Evolutionary conservation across 2,113 vertebrate species (phyloP), one percentile per base, ranked within the genome.

Genomic region (Xiphias gladius): DNA sequence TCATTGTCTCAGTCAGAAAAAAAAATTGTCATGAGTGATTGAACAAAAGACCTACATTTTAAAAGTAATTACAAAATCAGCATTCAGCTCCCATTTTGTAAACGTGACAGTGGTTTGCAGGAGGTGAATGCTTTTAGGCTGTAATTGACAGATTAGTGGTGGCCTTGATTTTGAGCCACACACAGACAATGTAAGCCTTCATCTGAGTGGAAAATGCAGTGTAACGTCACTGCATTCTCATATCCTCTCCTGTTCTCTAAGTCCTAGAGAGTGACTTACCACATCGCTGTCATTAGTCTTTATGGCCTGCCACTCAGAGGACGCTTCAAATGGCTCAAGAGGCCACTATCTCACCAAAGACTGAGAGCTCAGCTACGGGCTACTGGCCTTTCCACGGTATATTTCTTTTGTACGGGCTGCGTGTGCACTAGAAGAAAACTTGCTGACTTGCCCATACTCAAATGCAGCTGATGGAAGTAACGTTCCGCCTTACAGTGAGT

Each of bases 401-500:
- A 91, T 91, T 90, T 92, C 86, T 87, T 90, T 76, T 89, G 82
- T 81, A 73, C 77, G 32, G 86, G 79, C 88, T 86, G 89, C 76
- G 92, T 88, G 90, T 88, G 88, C 87, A 83, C 83, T 75, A 43
- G 78, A 80, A 75, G 84, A 90, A 94, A 94, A 94, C 80, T 93
- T 94, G 94, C 94, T 95, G 95, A 95, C 90, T 90, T 89, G 84
- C 84, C 77, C 69, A 74, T 94, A 91, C 90, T 88, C 86, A 91
- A 93, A 89, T 91, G 91, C 90, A 94, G 94, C 93, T 93, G 94
- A 95, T 95, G 94, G 94, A 93, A 93, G 93, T 93, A 95, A 95
- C 87, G 72, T 91, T 73, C 91, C 78, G 75, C 91, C 90, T 88
- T 88, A 92, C 92, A 94, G 91, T 95, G 94, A 94, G 91, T 93